These are phyloP conservation scores for Onychomys arenicola DNA, from an alignment of 2,797 vertebrate species.

Conservation along the genomic window DNA sequence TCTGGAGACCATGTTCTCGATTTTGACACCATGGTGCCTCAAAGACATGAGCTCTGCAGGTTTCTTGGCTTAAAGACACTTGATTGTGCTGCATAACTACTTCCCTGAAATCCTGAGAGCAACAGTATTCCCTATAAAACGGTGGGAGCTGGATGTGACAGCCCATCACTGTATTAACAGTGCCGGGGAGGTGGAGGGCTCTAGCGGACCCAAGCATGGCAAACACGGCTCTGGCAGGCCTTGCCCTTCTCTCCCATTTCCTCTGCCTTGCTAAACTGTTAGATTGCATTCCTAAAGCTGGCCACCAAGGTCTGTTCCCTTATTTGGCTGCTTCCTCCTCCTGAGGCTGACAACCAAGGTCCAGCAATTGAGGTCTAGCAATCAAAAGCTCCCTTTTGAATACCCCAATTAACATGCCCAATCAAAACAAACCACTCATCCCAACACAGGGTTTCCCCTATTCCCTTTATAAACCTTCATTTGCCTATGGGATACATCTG, in stretches of 20 bases:
- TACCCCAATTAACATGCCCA: neutral
- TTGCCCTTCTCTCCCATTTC: neutral
- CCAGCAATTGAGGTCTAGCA: neutral
- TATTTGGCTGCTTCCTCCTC: neutral
- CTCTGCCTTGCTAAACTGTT: neutral
- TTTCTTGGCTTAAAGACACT: neutral
- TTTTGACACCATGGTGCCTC: neutral
- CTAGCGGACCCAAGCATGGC: neutral
- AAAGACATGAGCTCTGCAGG: too few relatives aligned
- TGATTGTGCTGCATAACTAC: neutral
- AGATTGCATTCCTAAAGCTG: neutral
- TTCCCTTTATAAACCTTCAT: neutral
- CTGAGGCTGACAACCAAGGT: neutral
- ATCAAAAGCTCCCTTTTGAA: neutral
- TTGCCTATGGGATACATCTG: neutral
- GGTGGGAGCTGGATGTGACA: neutral
- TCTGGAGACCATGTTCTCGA: neutral
- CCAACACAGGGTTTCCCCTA: neutral
- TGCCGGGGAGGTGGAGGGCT: rapidly evolving
- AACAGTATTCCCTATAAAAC: neutral
- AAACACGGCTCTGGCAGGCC: neutral
- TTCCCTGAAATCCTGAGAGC: neutral
- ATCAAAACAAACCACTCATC: neutral
- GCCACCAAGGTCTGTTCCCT: neutral
- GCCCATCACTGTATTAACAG: neutral